These are phyloP conservation scores for Grus americana DNA, from an alignment of 2,113 vertebrate genomes.

Conservation along the genomic window DNA sequence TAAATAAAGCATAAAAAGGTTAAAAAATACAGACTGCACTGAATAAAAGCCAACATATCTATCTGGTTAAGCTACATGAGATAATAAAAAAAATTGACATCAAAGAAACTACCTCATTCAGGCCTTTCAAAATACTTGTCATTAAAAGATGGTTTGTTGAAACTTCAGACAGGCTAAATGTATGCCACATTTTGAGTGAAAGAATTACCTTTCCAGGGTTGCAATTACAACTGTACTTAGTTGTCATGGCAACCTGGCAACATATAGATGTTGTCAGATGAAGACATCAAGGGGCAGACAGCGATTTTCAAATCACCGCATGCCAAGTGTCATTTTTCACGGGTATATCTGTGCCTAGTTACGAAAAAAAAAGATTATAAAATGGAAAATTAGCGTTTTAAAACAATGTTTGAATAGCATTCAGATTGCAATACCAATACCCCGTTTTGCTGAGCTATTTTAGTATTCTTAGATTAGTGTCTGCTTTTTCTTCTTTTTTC, in stretches of 20 bases:
- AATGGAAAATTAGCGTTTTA: conserved; percentile 26
- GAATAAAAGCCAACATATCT: conserved; percentile 25
- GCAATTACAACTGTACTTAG: conserved; percentile 80
- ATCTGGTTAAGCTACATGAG: conserved; percentile 22
- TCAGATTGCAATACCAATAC: neutral
- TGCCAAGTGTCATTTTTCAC: conserved; percentile 64
- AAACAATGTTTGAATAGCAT: conserved; percentile 30
- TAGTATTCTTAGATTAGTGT: neutral
- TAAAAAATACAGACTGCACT: conserved; percentile 50
- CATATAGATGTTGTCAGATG: conserved; percentile 79
- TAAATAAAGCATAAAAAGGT: conserved; percentile 35
- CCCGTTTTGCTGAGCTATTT: neutral
- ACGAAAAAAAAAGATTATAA: neutral
- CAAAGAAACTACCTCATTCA: conserved; percentile 68
- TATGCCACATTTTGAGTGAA: conserved; percentile 75
- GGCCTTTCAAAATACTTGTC: conserved; percentile 79
- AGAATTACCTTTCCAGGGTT: conserved; percentile 77
- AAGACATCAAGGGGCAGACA: conserved; percentile 75
- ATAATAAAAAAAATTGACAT: conserved; percentile 40
- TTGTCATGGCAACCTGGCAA: conserved; percentile 77
- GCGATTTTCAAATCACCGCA: conserved; percentile 66
- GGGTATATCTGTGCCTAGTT: neutral
- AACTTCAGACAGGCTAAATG: conserved; percentile 80
- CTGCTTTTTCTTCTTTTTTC: neutral
- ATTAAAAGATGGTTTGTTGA: conserved; percentile 78